Evolutionary conservation across 2,888 invertebrate genomes (phyloP), one percentile per base, ranked within the genome.

Genomic region (Dorcus hopei): DNA sequence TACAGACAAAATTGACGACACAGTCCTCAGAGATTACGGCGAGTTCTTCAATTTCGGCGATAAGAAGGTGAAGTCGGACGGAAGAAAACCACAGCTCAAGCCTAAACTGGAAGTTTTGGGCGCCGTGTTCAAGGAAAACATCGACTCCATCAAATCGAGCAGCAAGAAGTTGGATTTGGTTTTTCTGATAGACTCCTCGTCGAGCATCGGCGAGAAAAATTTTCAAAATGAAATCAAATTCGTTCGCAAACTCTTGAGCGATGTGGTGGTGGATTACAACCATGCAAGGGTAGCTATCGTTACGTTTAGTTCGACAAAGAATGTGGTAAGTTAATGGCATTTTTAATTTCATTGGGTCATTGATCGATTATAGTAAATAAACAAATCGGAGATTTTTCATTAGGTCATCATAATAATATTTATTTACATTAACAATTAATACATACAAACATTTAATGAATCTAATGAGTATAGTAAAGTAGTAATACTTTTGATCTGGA

Each of bases 131-230:
- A 84, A 84, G 65, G 77, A 77, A 52, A 82, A 82, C 64, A 80
- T 86, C 2, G 80, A 81, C 54, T 72, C 73, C n/a, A 73, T 86
- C 26, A 80, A 84, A 65, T 56, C 59, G 3, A 67, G 68, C 14
- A 62, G 65, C 3, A 68, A 70, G 47, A 63, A 80, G 73, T 75
- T 86, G 61, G 88, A 89, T 68, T 74, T 88, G 41, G 81, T 88
- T 26, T 88, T 89, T 72, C 76, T 88, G 48, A 84, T 89, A 48
- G 89, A 89, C 68, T 83, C 85, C 9, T 88, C 88, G n/a, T 85
- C 85, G 0, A 87, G 87, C 64, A 86, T 89, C 2, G 88, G 88
- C 0, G 79, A 81, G 61, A 75, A 79, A 16, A 87, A 89, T 74
- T 89, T 88, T 72, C 77, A 79, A 61, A 86, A 85, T 71, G 88